A percentile compares a stretch with the other conserved stretches of the same genome.
Evolutionary conservation across 2,113 vertebrate species (phyloP).

Genomic region (Genyomyrus donnyi): DNA sequence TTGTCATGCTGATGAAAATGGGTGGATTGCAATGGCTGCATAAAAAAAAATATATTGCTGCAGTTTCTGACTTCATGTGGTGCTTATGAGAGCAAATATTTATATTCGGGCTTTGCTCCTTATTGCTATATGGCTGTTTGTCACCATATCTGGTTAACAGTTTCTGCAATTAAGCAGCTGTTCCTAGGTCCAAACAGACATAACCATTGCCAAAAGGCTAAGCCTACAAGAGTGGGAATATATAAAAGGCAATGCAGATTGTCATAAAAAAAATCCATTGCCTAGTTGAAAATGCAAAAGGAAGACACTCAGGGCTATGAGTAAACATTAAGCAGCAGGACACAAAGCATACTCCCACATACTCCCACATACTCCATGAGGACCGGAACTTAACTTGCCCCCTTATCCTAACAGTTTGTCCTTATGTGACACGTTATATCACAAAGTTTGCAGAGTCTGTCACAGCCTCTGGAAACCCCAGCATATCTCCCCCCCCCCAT

Average conservation of each 20-base stretch:
- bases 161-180: constrained; percentile 31
- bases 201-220: background rate
- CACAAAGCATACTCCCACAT: background rate
- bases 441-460: background rate
- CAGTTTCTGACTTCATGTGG: constrained; percentile 1
- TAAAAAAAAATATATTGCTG: constrained; percentile 15
- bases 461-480: background rate
- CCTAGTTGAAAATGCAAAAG: background rate
- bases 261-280: background rate
- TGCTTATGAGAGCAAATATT: constrained; percentile 34
- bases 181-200: background rate
- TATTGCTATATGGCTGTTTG: constrained; percentile 20
- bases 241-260: background rate
- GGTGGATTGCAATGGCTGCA: background rate
- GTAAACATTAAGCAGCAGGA: background rate
- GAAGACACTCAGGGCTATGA: background rate
- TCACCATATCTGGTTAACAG: constrained; percentile 5
- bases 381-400: background rate
- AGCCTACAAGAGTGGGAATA: background rate
- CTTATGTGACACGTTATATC: background rate
- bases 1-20: constrained; percentile 15
- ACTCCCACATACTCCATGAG: background rate
- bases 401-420: background rate
- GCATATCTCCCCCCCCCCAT: background rate
- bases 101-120: constrained; percentile 26